These are phyloP conservation scores for Lindbergichthys nudifrons DNA, from an alignment of 2,797 vertebrate genomes.

Conservation along the genomic window DNA sequence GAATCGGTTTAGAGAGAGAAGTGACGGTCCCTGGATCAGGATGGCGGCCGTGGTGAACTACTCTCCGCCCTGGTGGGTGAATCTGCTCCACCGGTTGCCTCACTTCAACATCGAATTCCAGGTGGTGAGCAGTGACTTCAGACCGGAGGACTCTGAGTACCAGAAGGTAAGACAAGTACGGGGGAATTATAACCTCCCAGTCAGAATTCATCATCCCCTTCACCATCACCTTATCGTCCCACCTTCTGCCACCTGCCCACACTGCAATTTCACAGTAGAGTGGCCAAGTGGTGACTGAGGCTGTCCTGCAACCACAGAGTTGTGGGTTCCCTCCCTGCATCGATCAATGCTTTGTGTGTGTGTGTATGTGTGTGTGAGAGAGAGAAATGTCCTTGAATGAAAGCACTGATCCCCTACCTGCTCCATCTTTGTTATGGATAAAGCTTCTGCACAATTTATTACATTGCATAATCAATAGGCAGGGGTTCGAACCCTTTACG, in stretches of 20 bases:
- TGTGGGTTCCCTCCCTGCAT: slow-evolving; percentile 46
- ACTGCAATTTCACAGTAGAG: slow-evolving; percentile 55
- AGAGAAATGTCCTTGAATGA: slow-evolving; percentile 31
- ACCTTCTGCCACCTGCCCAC: slow-evolving; percentile 46
- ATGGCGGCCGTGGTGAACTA: slow-evolving; percentile 94
- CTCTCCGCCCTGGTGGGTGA: slow-evolving; percentile 95
- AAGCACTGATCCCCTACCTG: slow-evolving; percentile 1
- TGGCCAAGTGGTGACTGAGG: slow-evolving; percentile 49
- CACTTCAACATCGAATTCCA: slow-evolving; percentile 93
- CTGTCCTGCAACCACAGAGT: slow-evolving; percentile 37
- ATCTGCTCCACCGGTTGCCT: slow-evolving; percentile 92
- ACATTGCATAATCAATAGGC: slow-evolving; percentile 1
- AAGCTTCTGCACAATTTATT: slow-evolving; percentile 3
- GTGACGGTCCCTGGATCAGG: slow-evolving; percentile 49
- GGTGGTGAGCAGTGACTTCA: slow-evolving; percentile 89
- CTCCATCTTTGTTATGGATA: slow-evolving; percentile 10
- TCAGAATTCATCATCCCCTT: slow-evolving; percentile 51
- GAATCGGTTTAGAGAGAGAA: slow-evolving; percentile 34
- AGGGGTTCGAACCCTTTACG: background rate
- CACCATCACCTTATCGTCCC: slow-evolving; percentile 45
- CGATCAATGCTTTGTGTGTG: slow-evolving; percentile 28
- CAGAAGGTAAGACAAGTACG: slow-evolving; percentile 88
- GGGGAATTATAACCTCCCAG: slow-evolving; percentile 48
- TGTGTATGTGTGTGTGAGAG: background rate
- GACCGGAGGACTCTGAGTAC: slow-evolving; percentile 91